These are phyloP conservation scores for Leptothorax acervorum DNA, from an alignment of 2,888 invertebrate species.

Conservation along the genomic window DNA sequence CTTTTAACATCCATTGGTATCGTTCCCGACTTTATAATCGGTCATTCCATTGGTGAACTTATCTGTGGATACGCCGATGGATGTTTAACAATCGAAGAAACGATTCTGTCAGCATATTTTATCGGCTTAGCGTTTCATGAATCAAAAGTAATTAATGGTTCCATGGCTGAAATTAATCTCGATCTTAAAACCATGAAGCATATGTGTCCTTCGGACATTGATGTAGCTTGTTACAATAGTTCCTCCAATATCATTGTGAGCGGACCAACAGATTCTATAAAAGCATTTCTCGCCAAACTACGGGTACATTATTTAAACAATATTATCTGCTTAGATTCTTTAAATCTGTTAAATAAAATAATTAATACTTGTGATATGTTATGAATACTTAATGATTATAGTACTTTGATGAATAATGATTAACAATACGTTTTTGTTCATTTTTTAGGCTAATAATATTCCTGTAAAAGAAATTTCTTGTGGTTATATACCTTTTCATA, in stretches of 20 bases:
- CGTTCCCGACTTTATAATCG: slow-evolving; percentile 91
- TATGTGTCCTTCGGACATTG: slow-evolving; percentile 91
- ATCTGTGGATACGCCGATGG: slow-evolving; percentile 98
- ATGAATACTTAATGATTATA: not conserved
- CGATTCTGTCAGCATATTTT: slow-evolving; percentile 77
- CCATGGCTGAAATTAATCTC: slow-evolving; percentile 95
- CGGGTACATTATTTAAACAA: slow-evolving; percentile 67
- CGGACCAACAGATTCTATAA: slow-evolving; percentile 91
- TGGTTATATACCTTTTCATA: slow-evolving; percentile 96
- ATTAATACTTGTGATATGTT: not conserved
- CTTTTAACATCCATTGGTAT: slow-evolving; percentile 88
- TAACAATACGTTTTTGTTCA: not conserved
- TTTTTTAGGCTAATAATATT: slow-evolving; percentile 88
- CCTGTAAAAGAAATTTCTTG: slow-evolving; percentile 94
- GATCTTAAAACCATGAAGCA: slow-evolving; percentile 88
- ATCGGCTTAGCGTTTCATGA: slow-evolving; percentile 77
- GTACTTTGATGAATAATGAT: not conserved
- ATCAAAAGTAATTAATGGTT: slow-evolving; percentile 87
- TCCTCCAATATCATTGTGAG: slow-evolving; percentile 95
- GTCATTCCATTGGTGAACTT: slow-evolving; percentile 97
- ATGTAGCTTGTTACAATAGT: slow-evolving; percentile 95
- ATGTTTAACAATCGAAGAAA: slow-evolving; percentile 89
- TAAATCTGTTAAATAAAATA: not conserved
- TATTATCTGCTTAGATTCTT: not conserved
- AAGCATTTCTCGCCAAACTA: slow-evolving; percentile 89